Percentiles rank a stretch among this genome's conserved stretches.
phyloP scores from a whole-genome alignment of 2,113 vertebrate species.

The Silurus glanis region DNA sequence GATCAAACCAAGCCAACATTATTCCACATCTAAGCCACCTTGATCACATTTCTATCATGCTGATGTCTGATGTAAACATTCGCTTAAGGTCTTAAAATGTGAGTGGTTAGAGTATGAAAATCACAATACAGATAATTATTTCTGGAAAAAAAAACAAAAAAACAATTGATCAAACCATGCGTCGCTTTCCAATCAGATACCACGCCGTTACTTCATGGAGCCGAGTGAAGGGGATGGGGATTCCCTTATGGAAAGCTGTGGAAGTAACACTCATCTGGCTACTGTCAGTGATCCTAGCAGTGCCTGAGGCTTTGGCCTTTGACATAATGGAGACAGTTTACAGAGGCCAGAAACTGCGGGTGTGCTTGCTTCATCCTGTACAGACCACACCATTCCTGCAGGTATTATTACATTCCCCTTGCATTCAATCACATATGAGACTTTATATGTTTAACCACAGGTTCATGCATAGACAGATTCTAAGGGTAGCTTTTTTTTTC shows the following conservation, averaged over 20 bases:
- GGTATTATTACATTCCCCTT: constrained; percentile 61
- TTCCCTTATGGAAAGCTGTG: constrained; percentile 85
- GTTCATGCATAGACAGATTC: not conserved
- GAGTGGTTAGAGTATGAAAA: not conserved
- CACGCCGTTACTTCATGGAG: constrained; percentile 90
- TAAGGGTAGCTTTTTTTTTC: not conserved
- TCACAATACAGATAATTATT: not conserved
- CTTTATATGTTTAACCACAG: not conserved
- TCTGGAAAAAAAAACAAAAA: not conserved
- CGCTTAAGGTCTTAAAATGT: not conserved
- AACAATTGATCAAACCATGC: not conserved
- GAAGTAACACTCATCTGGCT: constrained; percentile 85
- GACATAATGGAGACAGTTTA: constrained; percentile 82
- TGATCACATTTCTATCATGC: not conserved
- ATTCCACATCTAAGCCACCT: not conserved
- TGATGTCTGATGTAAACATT: not conserved
- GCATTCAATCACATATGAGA: constrained; percentile 7
- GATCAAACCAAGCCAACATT: not conserved
- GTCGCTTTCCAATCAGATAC: constrained; percentile 71
- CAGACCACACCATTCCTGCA: constrained; percentile 79
- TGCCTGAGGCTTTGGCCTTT: constrained; percentile 84
- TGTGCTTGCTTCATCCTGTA: constrained; percentile 80
- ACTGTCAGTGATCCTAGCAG: constrained; percentile 77
- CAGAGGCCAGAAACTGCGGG: constrained; percentile 75
- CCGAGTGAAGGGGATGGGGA: constrained; percentile 87